Percentiles rank a stretch among this genome's conserved stretches.
phyloP scores from a whole-genome alignment of 2,888 invertebrate genomes.

The Epinotia ramella region DNA sequence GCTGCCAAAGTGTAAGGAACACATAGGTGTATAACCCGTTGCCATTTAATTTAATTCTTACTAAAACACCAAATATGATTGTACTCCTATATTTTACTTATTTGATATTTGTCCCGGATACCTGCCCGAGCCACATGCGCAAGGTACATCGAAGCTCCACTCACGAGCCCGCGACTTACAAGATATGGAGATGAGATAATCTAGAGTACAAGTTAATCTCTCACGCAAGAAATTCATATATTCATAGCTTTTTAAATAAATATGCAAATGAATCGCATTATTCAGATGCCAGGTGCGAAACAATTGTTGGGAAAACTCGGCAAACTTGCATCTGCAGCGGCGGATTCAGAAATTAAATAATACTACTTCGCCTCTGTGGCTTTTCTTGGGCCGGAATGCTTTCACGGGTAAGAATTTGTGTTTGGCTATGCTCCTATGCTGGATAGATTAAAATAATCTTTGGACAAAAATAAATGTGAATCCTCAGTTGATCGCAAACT shows the following conservation, averaged over 20 bases:
- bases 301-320: conserved; percentile 42
- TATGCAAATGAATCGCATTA: conserved; percentile 43
- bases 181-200: conserved; percentile 23
- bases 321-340: conserved; percentile 23
- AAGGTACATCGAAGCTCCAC: not conserved
- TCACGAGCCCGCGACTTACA: not conserved
- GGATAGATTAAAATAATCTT: not conserved
- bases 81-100: no score
- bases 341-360: conserved; percentile 27
- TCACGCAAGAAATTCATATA: conserved; percentile 38
- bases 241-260: conserved; percentile 45
- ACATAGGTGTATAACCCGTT: not conserved
- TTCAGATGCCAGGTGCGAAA: conserved; percentile 42
- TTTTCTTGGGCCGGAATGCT: not conserved
- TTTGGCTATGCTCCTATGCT: not conserved
- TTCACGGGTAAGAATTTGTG: not conserved
- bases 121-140: no score
- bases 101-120: no score
- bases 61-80: no score
- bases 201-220: conserved; percentile 39
- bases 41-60: no score
- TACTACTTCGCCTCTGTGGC: conserved; percentile 5
- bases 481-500: not conserved
- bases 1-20: not conserved
- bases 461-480: not conserved